phyloP scores from a whole-genome alignment of 2,797 vertebrate species.

The Typhlichthys subterraneus region DNA sequence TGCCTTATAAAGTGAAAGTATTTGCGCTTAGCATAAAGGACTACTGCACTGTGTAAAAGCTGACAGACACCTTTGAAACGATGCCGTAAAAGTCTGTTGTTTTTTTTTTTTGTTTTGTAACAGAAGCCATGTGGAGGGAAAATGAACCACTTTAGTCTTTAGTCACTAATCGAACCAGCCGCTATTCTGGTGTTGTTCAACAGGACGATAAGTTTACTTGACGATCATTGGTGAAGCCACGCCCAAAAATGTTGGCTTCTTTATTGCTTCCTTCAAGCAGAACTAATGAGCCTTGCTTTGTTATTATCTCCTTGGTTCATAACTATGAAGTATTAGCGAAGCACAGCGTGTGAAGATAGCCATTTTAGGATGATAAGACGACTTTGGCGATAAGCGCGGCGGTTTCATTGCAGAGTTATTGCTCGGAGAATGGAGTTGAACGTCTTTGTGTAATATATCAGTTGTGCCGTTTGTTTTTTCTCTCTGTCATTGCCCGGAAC shows the following conservation, averaged over 20 bases:
- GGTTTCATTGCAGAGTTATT: conserved; percentile 62
- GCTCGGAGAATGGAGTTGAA: conserved; percentile 68
- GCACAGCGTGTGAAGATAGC: conserved; percentile 32
- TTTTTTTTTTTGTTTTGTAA: conserved; percentile 43
- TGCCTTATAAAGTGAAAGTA: conserved; percentile 82
- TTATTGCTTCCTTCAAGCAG: conserved; percentile 26
- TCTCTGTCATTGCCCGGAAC: conserved; percentile 79
- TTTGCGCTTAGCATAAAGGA: conserved; percentile 67
- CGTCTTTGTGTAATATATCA: conserved; percentile 77
- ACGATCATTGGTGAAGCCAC: conserved; percentile 28
- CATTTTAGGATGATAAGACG: conserved; percentile 48
- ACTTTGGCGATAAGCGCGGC: conserved; percentile 57
- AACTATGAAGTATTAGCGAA: not conserved
- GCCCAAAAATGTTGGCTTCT: conserved; percentile 17
- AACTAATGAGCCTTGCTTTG: conserved; percentile 25
- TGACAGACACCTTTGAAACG: conserved; percentile 62
- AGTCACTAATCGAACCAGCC: conserved; percentile 24
- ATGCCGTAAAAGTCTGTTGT: conserved; percentile 57
- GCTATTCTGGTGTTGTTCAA: conserved; percentile 33
- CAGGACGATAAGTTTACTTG: conserved; percentile 32
- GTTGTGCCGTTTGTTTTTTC: conserved; percentile 71
- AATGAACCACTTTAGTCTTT: conserved; percentile 26
- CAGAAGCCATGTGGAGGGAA: conserved; percentile 43
- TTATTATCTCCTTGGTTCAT: not conserved
- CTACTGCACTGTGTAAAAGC: conserved; percentile 68